phyloP scores from a whole-genome alignment of 1,140 invertebrate species.

The Lepeophtheirus salmonis region DNA sequence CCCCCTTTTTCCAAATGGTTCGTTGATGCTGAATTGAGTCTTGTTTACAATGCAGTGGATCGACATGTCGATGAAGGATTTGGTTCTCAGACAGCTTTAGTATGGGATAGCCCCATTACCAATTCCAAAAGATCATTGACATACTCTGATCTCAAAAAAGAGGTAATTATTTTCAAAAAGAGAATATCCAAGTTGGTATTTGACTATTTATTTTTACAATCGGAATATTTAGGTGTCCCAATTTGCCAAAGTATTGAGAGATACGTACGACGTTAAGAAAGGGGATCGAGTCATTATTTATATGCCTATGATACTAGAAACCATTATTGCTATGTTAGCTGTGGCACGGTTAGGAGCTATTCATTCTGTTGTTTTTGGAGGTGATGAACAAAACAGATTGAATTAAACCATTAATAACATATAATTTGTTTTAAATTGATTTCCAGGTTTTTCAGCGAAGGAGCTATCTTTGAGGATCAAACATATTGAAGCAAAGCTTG shows the following conservation, averaged over 20 bases:
- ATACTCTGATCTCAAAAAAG: background rate
- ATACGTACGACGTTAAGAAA: conserved; percentile 44
- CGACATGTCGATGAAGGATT: conserved; percentile 58
- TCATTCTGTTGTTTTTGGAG: conserved; percentile 72
- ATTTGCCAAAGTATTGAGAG: conserved; percentile 51
- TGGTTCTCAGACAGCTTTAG: conserved; percentile 56
- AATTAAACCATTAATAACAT: no score
- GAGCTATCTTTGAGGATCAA: conserved; percentile 65
- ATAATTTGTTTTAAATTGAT: no score
- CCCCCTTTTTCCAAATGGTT: conserved; percentile 81
- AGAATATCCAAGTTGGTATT: no score
- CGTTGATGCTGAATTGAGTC: conserved; percentile 69
- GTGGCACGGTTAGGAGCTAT: conserved; percentile 57
- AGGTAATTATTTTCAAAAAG: background rate
- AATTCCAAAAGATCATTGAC: conserved; percentile 25
- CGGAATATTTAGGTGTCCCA: conserved; percentile 38
- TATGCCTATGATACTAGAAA: conserved; percentile 75
- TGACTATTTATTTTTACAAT: no score
- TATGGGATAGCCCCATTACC: conserved; percentile 73
- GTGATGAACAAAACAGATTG: conserved; percentile 29
- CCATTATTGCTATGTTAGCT: conserved; percentile 63
- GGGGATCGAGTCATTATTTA: conserved; percentile 67
- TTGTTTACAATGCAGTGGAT: conserved; percentile 79
- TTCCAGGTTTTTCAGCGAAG: conserved; percentile 59
- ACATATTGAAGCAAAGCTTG: conserved; percentile 64